Percentiles rank a stretch among this genome's conserved stretches.
These are phyloP conservation scores for Laticauda laticaudata DNA, from an alignment of 2,113 vertebrate genomes.

Conservation along the genomic window DNA sequence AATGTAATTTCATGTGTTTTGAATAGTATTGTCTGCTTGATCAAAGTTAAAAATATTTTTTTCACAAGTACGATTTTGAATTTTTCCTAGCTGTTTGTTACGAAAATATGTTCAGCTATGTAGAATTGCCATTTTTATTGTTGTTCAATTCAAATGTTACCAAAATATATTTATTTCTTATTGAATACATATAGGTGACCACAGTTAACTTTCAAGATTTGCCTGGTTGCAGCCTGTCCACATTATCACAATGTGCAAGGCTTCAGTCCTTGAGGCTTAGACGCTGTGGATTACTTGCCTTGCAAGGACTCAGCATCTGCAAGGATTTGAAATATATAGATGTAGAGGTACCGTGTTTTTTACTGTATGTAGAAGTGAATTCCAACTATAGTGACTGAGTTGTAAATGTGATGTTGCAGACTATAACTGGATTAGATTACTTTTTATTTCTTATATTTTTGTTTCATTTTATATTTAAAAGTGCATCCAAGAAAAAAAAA, in stretches of 20 bases:
- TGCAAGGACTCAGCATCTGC: slow-evolving; percentile 79
- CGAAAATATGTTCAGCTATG: not conserved
- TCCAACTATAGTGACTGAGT: not conserved
- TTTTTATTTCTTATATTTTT: not conserved
- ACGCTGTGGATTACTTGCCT: slow-evolving; percentile 78
- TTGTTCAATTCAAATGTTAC: not conserved
- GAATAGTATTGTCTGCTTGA: not conserved
- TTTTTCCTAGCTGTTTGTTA: not conserved
- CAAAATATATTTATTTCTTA: slow-evolving; percentile 25
- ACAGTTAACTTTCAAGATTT: slow-evolving; percentile 80
- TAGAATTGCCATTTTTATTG: not conserved
- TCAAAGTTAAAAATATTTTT: not conserved
- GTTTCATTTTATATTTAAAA: not conserved
- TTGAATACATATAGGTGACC: slow-evolving; percentile 76
- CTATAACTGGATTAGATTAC: not conserved
- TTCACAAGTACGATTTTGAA: not conserved
- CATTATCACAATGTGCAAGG: slow-evolving; percentile 75
- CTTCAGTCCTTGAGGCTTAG: slow-evolving; percentile 80
- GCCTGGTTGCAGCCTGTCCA: slow-evolving; percentile 79
- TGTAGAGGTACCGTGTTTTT: slow-evolving; percentile 74
- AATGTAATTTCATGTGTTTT: not conserved
- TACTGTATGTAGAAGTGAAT: not conserved
- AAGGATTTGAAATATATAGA: slow-evolving; percentile 79
- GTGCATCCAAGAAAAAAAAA: not conserved
- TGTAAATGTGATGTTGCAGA: not conserved